Conservation (phyloP, 2,888 invertebrate species). For the Drosophila macrospina region DNA sequence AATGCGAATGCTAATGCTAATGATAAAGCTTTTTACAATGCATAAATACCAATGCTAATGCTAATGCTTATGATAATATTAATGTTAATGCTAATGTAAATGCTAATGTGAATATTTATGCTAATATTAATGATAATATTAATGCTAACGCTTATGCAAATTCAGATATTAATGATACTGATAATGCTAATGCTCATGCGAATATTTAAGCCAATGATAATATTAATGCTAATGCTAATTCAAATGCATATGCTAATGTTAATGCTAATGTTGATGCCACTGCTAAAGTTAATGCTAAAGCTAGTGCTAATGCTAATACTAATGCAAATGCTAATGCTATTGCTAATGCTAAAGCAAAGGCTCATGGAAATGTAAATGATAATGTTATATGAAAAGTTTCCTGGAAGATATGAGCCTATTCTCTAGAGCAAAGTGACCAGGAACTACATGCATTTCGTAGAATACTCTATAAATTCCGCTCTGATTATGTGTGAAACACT, state of each 20-base stretch:
- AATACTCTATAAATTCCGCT: no score
- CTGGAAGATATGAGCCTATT: no score
- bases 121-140: slow-evolving; percentile 4
- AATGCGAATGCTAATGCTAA: slow-evolving; percentile 2
- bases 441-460: no score
- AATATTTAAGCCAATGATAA: background rate
- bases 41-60: no score
- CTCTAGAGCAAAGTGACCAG: no score
- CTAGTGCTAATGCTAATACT: slow-evolving; percentile 9
- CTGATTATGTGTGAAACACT: background rate
- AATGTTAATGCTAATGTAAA: slow-evolving; percentile 1
- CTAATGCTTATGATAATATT: slow-evolving; percentile 3
- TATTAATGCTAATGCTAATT: slow-evolving; percentile 5
- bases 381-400: no score
- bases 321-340: slow-evolving; percentile 2
- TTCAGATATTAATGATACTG: no score
- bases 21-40: background rate
- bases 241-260: slow-evolving; percentile 1
- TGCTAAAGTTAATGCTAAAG: slow-evolving; percentile 6
- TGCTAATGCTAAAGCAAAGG: background rate
- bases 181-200: slow-evolving; percentile 6
- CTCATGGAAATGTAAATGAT: no score
- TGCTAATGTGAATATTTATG: slow-evolving; percentile 3
- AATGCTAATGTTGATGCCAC: slow-evolving; percentile 3
- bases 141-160: slow-evolving; percentile 8